Conservation (phyloP, 2,888 invertebrate species). For the Lottia scabra region DNA sequence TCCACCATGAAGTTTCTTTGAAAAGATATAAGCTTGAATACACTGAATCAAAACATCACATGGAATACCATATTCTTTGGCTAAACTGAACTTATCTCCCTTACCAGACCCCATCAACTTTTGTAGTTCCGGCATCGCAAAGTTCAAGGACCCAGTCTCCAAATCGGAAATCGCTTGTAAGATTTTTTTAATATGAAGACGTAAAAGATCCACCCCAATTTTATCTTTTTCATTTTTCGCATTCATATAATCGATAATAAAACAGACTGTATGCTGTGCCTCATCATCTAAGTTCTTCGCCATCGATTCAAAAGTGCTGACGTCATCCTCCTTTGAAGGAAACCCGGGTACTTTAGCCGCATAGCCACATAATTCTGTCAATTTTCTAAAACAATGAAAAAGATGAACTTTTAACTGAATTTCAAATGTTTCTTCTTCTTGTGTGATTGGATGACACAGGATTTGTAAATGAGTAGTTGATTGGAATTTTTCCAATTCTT, state of each 20-base stretch:
- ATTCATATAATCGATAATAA: slow-evolving; percentile 1
- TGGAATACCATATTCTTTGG: slow-evolving; percentile 12
- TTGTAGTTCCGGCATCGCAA: slow-evolving; percentile 39
- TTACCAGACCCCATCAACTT: not conserved
- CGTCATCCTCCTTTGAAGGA: too few species aligned
- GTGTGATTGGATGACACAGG: slow-evolving; percentile 32
- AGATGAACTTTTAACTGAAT: slow-evolving; percentile 43
- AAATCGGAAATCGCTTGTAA: slow-evolving; percentile 38
- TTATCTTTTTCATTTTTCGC: slow-evolving; percentile 24
- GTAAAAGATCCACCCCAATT: slow-evolving; percentile 30
- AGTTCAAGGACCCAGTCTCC: slow-evolving; percentile 35
- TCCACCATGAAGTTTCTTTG: not conserved
- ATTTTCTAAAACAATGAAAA: slow-evolving; percentile 41
- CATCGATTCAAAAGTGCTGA: too few species aligned
- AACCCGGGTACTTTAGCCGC: too few species aligned
- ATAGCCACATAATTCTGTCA: slow-evolving; percentile 34
- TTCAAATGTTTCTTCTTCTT: slow-evolving; percentile 38
- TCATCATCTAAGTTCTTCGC: too few species aligned
- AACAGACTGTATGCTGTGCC: too few species aligned
- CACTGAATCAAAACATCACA: not conserved
- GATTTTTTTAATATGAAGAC: slow-evolving; percentile 35
- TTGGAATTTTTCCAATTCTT: slow-evolving; percentile 41
- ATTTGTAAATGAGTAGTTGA: slow-evolving; percentile 41
- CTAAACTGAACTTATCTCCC: slow-evolving; percentile 18
- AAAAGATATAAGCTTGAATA: too few species aligned